These are phyloP conservation scores for Prosopocoilus inquinatus DNA, from an alignment of 2,888 invertebrate genomes.

Conservation along the genomic window DNA sequence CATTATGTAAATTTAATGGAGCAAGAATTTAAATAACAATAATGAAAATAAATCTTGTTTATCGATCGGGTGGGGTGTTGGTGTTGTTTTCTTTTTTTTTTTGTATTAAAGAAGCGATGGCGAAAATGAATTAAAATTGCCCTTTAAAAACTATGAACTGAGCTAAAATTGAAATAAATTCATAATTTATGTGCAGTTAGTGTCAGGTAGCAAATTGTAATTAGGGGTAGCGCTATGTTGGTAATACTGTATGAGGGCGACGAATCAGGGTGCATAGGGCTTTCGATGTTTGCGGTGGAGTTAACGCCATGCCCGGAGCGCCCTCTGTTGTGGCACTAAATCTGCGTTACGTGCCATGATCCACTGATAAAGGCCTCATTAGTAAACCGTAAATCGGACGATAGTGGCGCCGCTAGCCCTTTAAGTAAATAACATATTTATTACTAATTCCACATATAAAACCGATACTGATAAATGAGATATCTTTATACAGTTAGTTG, in stretches of 20 bases:
- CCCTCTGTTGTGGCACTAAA: conserved; percentile 48
- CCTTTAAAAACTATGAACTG: neutral
- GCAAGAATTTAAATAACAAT: too few species aligned
- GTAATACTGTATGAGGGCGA: conserved; percentile 9
- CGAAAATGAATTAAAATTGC: neutral
- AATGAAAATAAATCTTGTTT: too few species aligned
- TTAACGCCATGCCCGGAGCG: conserved; percentile 33
- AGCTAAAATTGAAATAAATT: conserved; percentile 19
- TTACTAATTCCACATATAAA: conserved; percentile 15
- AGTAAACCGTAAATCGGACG: conserved; percentile 53
- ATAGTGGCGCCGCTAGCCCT: conserved; percentile 39
- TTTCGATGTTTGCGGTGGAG: conserved; percentile 42
- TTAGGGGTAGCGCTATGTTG: conserved; percentile 5
- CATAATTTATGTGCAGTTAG: conserved; percentile 21
- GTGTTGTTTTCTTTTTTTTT: too few species aligned
- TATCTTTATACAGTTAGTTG: neutral
- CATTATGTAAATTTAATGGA: too few species aligned
- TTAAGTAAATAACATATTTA: conserved; percentile 21
- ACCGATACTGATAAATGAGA: conserved; percentile 5
- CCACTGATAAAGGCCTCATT: conserved; percentile 54
- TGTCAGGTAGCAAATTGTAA: conserved; percentile 12
- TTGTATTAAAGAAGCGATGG: too few species aligned
- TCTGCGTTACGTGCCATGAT: conserved; percentile 53
- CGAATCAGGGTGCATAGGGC: conserved; percentile 3
- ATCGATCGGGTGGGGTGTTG: too few species aligned